These are phyloP conservation scores for Xiphorhynchus erythropygius DNA, from an alignment of 2,797 vertebrate genomes.

Conservation along the genomic window DNA sequence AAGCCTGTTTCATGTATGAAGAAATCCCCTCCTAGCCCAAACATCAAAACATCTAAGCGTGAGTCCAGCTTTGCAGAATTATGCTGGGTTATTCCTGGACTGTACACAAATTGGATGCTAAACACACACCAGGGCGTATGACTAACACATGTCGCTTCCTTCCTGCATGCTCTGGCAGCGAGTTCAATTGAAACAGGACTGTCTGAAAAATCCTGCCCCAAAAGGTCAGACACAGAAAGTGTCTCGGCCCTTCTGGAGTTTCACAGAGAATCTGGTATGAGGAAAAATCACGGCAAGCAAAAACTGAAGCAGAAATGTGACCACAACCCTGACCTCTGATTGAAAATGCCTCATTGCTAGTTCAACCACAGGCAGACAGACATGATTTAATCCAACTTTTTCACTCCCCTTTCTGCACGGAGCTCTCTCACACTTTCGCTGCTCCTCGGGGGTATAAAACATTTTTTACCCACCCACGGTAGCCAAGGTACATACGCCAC, in stretches of 20 bases:
- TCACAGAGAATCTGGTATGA: slow-evolving; percentile 40
- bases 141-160: slow-evolving; percentile 80
- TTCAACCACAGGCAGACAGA: slow-evolving; percentile 56
- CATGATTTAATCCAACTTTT: slow-evolving; percentile 62
- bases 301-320: slow-evolving; percentile 59
- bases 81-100: slow-evolving; percentile 33
- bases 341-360: slow-evolving; percentile 46
- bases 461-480: slow-evolving; percentile 39
- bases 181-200: slow-evolving; percentile 61
- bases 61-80: slow-evolving; percentile 34
- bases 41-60: slow-evolving; percentile 38
- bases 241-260: slow-evolving; percentile 13
- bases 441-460: background rate
- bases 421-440: background rate
- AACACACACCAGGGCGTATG: slow-evolving; percentile 72
- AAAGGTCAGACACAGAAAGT: slow-evolving; percentile 59
- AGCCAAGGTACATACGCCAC: slow-evolving; percentile 29
- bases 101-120: slow-evolving; percentile 55
- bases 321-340: slow-evolving; percentile 66
- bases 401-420: background rate
- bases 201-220: slow-evolving; percentile 63
- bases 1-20: slow-evolving; percentile 53
- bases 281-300: slow-evolving; percentile 57
- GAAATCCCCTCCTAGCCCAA: slow-evolving; percentile 37
- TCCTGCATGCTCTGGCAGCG: slow-evolving; percentile 64